phyloP scores from a whole-genome alignment of 2,888 invertebrate species.

The Nemapogon koenigi region DNA sequence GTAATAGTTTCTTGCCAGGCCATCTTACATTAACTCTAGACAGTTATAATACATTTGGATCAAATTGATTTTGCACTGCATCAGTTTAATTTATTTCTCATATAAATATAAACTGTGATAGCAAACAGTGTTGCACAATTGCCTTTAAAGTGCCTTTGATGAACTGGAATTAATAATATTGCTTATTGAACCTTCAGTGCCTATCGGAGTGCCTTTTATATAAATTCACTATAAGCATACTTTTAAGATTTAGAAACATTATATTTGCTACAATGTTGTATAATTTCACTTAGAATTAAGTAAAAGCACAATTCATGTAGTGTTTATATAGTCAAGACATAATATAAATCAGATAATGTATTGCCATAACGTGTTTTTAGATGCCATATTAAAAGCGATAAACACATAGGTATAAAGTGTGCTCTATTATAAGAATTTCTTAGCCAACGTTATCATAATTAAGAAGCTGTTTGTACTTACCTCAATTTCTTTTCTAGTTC shows the following conservation, averaged over 20 bases:
- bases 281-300: slow-evolving; percentile 1
- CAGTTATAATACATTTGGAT: no score
- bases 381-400: slow-evolving; percentile 47
- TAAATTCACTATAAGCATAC: no score
- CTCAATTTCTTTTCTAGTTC: not conserved
- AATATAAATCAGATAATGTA: slow-evolving; percentile 10
- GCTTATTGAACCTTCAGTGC: no score
- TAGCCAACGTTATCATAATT: slow-evolving; percentile 27
- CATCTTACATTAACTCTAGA: no score
- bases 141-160: no score
- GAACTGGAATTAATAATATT: no score
- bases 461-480: slow-evolving; percentile 20
- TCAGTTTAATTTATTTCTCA: no score
- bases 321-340: not conserved
- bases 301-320: slow-evolving; percentile 3
- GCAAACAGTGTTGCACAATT: no score
- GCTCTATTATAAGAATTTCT: slow-evolving; percentile 20
- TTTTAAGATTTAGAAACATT: not conserved
- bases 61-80: no score
- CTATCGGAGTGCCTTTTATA: not conserved
- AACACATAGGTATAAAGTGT: slow-evolving; percentile 23
- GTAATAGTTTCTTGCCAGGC: not conserved
- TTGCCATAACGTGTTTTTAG: slow-evolving; percentile 55
- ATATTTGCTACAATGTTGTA: not conserved
- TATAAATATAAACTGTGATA: no score